phyloP scores from a whole-genome alignment of 2,113 vertebrate genomes.

The Chroicocephalus ridibundus region DNA sequence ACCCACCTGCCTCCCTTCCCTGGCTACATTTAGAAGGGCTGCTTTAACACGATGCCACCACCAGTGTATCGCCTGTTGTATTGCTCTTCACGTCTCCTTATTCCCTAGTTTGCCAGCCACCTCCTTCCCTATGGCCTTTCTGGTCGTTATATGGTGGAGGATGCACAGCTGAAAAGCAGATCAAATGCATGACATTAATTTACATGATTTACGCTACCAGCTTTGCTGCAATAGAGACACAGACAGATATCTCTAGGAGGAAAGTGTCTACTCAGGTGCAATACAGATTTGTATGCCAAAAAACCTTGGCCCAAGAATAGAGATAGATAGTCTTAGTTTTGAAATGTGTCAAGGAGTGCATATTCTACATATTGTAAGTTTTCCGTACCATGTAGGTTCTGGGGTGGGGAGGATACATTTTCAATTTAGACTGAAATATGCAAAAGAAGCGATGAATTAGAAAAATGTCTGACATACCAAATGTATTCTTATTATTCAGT shows the following conservation, averaged over 20 bases:
- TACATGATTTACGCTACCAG: neutral
- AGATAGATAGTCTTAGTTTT: neutral
- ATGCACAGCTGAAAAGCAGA: neutral
- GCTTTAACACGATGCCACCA: neutral
- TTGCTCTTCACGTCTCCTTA: neutral
- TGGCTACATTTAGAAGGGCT: neutral
- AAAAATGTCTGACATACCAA: neutral
- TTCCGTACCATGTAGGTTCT: fast-evolving
- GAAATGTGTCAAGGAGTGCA: neutral
- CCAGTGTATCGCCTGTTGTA: neutral
- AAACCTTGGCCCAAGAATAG: neutral
- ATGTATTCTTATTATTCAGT: neutral
- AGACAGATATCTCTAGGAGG: neutral
- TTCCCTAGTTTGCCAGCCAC: neutral
- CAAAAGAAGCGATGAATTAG: neutral
- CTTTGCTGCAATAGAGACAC: neutral
- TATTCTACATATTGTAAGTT: neutral
- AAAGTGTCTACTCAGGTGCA: neutral
- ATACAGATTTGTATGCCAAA: neutral
- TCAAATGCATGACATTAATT: neutral
- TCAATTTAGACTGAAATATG: neutral
- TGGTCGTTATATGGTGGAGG: neutral
- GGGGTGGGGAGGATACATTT: neutral
- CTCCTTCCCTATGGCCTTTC: neutral
- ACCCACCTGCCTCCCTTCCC: neutral